A percentile compares a stretch with the other conserved stretches of the same genome.
Evolutionary conservation across 2,797 vertebrate genomes (phyloP).

Genomic region (Silurus lanzhouensis): DNA sequence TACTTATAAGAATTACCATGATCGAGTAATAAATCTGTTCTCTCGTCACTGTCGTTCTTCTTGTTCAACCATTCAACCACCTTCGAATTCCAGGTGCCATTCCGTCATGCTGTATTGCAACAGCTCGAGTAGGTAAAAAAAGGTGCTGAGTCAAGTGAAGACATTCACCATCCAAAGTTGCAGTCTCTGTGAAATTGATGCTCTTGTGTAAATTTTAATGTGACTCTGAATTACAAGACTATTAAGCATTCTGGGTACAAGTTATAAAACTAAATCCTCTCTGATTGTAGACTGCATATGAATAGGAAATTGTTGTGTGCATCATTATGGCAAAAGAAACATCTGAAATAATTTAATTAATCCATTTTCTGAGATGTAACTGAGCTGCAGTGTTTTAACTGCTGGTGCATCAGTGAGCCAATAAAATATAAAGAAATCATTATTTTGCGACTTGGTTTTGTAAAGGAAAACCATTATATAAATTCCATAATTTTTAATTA

Average conservation of each 20-base stretch:
- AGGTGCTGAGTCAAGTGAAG: not conserved
- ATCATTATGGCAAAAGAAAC: not conserved
- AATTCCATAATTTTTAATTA: not conserved
- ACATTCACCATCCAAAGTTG: slow-evolving; percentile 6
- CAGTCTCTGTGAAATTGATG: slow-evolving; percentile 43
- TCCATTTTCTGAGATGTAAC: not conserved
- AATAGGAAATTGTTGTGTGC: slow-evolving; percentile 22
- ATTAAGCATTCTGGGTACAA: not conserved
- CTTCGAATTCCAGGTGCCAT: slow-evolving; percentile 26
- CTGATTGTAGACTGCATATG: slow-evolving; percentile 39
- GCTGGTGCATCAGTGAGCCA: not conserved
- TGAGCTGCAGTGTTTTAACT: not conserved
- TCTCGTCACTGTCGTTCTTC: not conserved
- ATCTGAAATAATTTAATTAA: fast-evolving
- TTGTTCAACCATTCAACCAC: not conserved
- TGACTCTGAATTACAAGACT: not conserved
- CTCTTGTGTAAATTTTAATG: slow-evolving; percentile 51
- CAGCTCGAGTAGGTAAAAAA: not conserved
- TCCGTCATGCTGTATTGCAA: slow-evolving; percentile 46
- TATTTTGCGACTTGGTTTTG: not conserved
- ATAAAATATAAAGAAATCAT: not conserved
- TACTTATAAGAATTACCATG: too few species aligned
- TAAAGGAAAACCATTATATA: too few species aligned
- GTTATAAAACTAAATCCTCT: not conserved
- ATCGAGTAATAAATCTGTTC: not conserved